phyloP scores from a whole-genome alignment of 2,113 vertebrate genomes.

The Hymenochirus boettgeri region DNA sequence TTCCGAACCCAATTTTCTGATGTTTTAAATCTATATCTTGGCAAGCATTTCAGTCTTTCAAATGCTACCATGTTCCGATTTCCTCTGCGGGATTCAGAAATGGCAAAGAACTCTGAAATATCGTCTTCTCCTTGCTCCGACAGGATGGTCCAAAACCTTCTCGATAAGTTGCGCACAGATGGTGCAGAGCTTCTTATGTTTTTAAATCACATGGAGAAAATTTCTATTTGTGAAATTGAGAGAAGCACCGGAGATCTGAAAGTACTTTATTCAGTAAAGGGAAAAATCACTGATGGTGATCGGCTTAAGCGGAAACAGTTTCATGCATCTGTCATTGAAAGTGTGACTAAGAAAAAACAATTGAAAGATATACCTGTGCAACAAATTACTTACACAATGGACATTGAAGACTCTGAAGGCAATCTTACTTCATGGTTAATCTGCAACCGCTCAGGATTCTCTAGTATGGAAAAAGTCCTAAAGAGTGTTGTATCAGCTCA shows the following conservation, averaged over 20 bases:
- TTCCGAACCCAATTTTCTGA: conserved; percentile 97
- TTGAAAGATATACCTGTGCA: conserved; percentile 89
- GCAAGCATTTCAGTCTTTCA: conserved; percentile 85
- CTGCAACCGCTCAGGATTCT: conserved; percentile 93
- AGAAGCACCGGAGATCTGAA: conserved; percentile 80
- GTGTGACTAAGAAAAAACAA: conserved; percentile 88
- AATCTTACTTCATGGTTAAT: conserved; percentile 93
- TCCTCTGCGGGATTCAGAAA: conserved; percentile 86
- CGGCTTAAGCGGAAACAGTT: conserved; percentile 94
- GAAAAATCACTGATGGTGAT: conserved; percentile 92
- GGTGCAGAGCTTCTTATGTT: conserved; percentile 97
- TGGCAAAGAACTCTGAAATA: conserved; percentile 93
- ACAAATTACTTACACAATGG: conserved; percentile 94
- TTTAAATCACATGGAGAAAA: conserved; percentile 98
- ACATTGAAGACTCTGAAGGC: conserved; percentile 91
- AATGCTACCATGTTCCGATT: conserved; percentile 96
- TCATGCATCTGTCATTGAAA: conserved; percentile 91
- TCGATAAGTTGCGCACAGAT: conserved; percentile 90
- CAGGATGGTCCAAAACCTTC: conserved; percentile 96
- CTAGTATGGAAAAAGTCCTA: conserved; percentile 87
- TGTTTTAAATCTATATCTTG: conserved; percentile 89
- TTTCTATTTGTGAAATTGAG: conserved; percentile 97
- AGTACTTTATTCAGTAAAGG: conserved; percentile 90
- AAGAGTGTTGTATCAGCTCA: conserved; percentile 96
- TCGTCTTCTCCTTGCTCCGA: conserved; percentile 88